Conservation (phyloP, 1,140 invertebrate species). For the Odontomachus brunneus region DNA sequence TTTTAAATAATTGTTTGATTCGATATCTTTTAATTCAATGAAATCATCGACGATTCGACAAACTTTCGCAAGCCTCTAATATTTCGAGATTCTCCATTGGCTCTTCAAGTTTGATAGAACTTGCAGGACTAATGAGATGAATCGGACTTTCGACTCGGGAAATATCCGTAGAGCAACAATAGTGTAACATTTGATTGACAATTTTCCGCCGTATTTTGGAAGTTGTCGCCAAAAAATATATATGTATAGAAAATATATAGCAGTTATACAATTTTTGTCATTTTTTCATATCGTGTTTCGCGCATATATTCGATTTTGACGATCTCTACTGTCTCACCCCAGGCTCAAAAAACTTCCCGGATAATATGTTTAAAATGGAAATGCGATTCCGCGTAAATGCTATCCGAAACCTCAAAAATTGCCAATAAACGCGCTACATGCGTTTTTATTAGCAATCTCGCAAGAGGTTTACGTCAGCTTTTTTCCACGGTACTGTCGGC, state of each 20-base stretch:
- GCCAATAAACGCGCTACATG: slow-evolving; percentile 4
- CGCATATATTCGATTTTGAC: background rate
- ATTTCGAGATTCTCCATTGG: too few species aligned
- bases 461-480: slow-evolving; percentile 4
- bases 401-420: slow-evolving; percentile 7
- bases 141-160: too few species aligned
- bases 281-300: background rate
- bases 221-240: too few species aligned
- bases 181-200: background rate
- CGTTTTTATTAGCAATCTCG: slow-evolving; percentile 35
- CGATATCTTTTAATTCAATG: too few species aligned
- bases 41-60: too few species aligned
- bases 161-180: too few species aligned
- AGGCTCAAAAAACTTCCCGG: background rate
- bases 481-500: background rate
- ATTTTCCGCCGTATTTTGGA: background rate
- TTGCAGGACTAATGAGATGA: too few species aligned
- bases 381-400: slow-evolving; percentile 13
- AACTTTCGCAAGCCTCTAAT: too few species aligned
- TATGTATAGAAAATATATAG: background rate
- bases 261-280: background rate
- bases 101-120: too few species aligned
- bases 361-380: slow-evolving; percentile 2
- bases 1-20: too few species aligned
- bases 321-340: background rate